Percentiles rank a stretch among this genome's conserved stretches.
phyloP scores from a whole-genome alignment of 2,113 vertebrate species.

The Triplophysa siluroides region DNA sequence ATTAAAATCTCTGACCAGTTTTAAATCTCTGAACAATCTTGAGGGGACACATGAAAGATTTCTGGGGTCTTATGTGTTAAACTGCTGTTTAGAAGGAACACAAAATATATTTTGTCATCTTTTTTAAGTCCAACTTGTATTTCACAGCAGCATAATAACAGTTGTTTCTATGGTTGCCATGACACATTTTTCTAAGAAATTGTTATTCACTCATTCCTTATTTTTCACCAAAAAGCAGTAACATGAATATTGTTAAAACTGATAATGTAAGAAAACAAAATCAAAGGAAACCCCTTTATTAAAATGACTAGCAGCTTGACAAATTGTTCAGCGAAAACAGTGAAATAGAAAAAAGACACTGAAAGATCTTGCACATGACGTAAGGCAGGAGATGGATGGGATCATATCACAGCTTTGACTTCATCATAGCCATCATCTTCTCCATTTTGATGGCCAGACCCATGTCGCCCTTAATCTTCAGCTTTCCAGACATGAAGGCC shows the following conservation, averaged over 20 bases:
- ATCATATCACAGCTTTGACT: slow-evolving; percentile 71
- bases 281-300: slow-evolving; percentile 1
- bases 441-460: slow-evolving; percentile 80
- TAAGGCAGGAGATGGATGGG: slow-evolving; percentile 8
- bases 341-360: slow-evolving; percentile 20
- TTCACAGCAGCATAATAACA: too few species aligned
- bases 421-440: slow-evolving; percentile 79
- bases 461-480: slow-evolving; percentile 81
- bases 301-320: slow-evolving; percentile 8
- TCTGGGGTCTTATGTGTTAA: too few species aligned
- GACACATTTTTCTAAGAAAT: too few species aligned
- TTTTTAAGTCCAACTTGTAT: too few species aligned
- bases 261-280: neutral
- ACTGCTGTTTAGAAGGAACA: too few species aligned
- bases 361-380: slow-evolving; percentile 11
- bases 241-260: neutral
- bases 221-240: neutral
- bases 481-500: slow-evolving; percentile 85
- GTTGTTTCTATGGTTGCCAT: too few species aligned
- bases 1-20: too few species aligned
- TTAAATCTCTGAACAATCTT: too few species aligned
- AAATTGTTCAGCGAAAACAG: slow-evolving; percentile 24
- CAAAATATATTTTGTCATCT: too few species aligned
- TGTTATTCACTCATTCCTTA: neutral
- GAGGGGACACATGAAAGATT: too few species aligned